These are phyloP conservation scores for Egretta garzetta DNA, from an alignment of 2,113 vertebrate species.

Conservation along the genomic window DNA sequence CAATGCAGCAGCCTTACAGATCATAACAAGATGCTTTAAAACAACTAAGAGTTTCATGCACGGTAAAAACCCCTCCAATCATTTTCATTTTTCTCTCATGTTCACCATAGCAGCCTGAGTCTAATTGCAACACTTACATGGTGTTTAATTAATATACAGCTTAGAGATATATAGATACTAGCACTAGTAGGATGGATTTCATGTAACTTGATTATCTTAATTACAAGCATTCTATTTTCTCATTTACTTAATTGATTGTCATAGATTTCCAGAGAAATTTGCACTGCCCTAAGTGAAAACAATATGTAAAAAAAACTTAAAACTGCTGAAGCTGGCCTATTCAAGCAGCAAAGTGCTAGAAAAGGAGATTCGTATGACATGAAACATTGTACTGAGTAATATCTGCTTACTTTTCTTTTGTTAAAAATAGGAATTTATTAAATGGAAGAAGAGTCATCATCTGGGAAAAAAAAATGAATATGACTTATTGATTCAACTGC, in stretches of 20 bases:
- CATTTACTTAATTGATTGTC: constrained; percentile 79
- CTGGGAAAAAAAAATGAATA: background rate
- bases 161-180: constrained; percentile 73
- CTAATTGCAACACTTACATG: constrained; percentile 74
- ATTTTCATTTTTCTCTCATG: background rate
- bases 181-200: constrained; percentile 64
- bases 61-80: constrained; percentile 18
- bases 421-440: constrained; percentile 58
- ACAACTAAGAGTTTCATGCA: background rate
- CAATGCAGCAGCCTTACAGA: background rate
- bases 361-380: background rate
- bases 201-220: constrained; percentile 75
- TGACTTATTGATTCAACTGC: constrained; percentile 54
- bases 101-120: constrained; percentile 46
- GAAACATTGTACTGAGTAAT: constrained; percentile 28
- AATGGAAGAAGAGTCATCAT: background rate
- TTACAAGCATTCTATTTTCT: constrained; percentile 77
- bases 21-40: constrained; percentile 2
- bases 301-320: background rate
- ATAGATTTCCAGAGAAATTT: constrained; percentile 69
- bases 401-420: constrained; percentile 38
- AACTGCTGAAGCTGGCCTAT: background rate
- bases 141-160: constrained; percentile 77
- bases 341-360: background rate
- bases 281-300: constrained; percentile 52